These are phyloP conservation scores for Leptinotarsa juncta DNA, from an alignment of 2,888 invertebrate genomes.

Conservation along the genomic window DNA sequence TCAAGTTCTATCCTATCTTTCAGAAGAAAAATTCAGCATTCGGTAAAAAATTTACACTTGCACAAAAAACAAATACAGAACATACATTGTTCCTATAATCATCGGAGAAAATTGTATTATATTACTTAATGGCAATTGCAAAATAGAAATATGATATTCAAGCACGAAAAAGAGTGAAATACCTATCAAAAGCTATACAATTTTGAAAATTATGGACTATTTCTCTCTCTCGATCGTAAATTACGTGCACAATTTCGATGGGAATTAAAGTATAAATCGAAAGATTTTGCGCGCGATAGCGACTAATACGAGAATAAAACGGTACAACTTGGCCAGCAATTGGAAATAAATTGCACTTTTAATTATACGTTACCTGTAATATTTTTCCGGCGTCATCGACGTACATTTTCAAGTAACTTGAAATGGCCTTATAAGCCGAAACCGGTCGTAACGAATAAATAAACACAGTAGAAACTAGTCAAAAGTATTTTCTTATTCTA, in stretches of 20 bases:
- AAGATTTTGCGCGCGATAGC: constrained; percentile 19
- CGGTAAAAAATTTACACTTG: too few species aligned
- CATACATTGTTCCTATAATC: neutral
- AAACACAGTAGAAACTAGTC: too few species aligned
- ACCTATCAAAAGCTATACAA: neutral
- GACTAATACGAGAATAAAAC: constrained; percentile 9
- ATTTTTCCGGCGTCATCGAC: constrained; percentile 47
- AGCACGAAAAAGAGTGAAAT: neutral
- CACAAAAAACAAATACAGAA: neutral
- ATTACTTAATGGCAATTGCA: neutral
- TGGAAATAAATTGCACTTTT: constrained; percentile 63
- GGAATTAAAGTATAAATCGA: constrained; percentile 20
- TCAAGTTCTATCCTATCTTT: too few species aligned
- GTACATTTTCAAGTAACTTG: neutral
- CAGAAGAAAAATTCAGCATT: too few species aligned
- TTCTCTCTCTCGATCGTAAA: constrained; percentile 1
- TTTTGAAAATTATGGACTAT: constrained; percentile 10
- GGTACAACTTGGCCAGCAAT: constrained; percentile 46
- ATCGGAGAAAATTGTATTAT: neutral
- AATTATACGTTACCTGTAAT: constrained; percentile 62
- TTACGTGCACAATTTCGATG: constrained; percentile 11
- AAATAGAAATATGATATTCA: neutral
- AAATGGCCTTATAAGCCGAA: too few species aligned
- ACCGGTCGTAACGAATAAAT: too few species aligned
- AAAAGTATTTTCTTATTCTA: too few species aligned